A percentile compares a stretch with the other conserved stretches of the same genome.
phyloP scores from a whole-genome alignment of 2,888 invertebrate genomes.

The Parnassius apollo region DNA sequence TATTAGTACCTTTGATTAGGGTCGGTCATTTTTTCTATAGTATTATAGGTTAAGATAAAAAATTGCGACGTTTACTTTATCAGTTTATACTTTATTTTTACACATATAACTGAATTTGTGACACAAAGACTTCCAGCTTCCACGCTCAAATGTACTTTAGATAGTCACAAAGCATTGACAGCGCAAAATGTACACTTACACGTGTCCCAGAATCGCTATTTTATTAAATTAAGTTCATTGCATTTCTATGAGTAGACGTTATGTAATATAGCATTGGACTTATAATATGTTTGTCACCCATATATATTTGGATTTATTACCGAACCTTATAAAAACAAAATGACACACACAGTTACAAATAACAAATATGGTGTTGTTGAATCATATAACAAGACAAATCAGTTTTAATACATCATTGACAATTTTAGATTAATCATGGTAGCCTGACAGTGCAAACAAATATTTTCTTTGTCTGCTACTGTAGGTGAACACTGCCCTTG shows the following conservation, averaged over 20 bases:
- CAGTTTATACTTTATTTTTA: slow-evolving; percentile 20
- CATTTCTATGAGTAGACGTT: not conserved
- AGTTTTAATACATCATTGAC: too few relatives aligned
- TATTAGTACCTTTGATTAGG: too few relatives aligned
- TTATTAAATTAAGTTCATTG: slow-evolving; percentile 6
- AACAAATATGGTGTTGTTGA: too few relatives aligned
- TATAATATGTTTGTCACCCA: not conserved
- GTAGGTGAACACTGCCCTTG: too few relatives aligned
- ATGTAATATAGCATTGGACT: not conserved
- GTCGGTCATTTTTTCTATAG: not conserved
- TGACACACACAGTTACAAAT: too few relatives aligned
- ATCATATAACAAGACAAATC: too few relatives aligned
- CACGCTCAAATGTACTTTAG: not conserved
- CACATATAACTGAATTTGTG: slow-evolving; percentile 20
- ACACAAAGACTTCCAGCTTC: slow-evolving; percentile 17
- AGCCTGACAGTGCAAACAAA: too few relatives aligned
- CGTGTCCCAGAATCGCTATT: not conserved
- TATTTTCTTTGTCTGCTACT: too few relatives aligned
- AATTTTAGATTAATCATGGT: too few relatives aligned
- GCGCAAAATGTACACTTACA: slow-evolving; percentile 4
- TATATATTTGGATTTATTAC: not conserved
- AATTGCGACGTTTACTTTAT: not conserved
- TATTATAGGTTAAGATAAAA: too few relatives aligned
- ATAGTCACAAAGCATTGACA: slow-evolving; percentile 2
- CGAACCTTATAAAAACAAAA: too few relatives aligned